These are phyloP conservation scores for Littorina saxatilis DNA, from an alignment of 1,140 invertebrate genomes.

Conservation along the genomic window DNA sequence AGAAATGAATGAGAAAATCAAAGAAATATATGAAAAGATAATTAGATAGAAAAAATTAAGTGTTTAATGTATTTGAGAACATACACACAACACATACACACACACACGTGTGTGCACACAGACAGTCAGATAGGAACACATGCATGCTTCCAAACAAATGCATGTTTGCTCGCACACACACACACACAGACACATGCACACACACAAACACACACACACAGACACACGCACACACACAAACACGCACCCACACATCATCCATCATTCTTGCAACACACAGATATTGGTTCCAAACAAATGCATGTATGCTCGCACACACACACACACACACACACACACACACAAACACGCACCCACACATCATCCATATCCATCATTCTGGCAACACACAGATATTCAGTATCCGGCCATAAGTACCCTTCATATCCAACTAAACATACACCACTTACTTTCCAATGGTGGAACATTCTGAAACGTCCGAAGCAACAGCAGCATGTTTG, in stretches of 20 bases:
- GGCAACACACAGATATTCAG: constrained; percentile 25
- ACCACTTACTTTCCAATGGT: constrained; percentile 56
- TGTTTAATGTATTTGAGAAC: no score
- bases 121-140: no score
- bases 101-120: no score
- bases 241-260: neutral
- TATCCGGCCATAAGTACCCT: neutral
- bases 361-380: constrained; percentile 16
- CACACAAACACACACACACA: constrained; percentile 11
- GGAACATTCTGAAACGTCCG: constrained; percentile 54
- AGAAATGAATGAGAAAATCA: no score
- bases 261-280: neutral
- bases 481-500: constrained; percentile 30
- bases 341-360: constrained; percentile 22
- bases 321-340: constrained; percentile 10
- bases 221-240: neutral
- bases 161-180: no score
- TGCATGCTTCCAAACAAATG: no score
- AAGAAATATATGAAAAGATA: no score
- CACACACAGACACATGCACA: neutral
- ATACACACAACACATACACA: no score
- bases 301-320: neutral
- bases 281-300: neutral
- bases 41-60: neutral
- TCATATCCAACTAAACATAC: neutral